Base-by-base conservation (phyloP, 2,797 vertebrate genomes). In the Spondyliosoma cantharus region DNA sequence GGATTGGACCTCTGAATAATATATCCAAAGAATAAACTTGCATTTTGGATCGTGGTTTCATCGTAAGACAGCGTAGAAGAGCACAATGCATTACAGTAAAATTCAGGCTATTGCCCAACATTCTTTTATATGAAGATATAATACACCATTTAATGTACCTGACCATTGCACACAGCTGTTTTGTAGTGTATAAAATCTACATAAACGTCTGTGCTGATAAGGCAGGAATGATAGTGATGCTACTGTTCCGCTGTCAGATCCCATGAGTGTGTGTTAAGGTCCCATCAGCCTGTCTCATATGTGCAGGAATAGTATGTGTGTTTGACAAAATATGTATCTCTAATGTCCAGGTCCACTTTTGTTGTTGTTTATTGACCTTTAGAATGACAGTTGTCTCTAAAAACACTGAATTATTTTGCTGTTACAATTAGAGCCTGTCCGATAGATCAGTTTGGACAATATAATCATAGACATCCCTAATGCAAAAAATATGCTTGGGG, bases 231-330 rank as follows among this genome's bases (percentile, higher is more conserved):
- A 54, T 37, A 56, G 22, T 27, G 14, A 70, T 62, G 54, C 19
- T 64, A 13, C 54, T 81, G 70, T 25, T 76, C 9, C 5, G n/a
- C 22, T 52, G 37, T 84, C 52, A 73, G 6, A 42, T 43, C 29
- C 58, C 32, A 12, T 64, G 53, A 12, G 63, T 50, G 45, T 62
- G 54, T 69, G 37, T 65, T 24, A 8, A 3, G 37, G 57, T 53
- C 57, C 53, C 57, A n/a, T 43, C 0, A 50, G 45, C n/a, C 24
- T 74, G 54, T 76, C n/a, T n/a, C 1, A 9, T 61, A 49, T 57
- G 25, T 74, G 9, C 25, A 25, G 45, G 12, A n/a, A 20, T 29
- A 52, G 7, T 45, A 20, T 50, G 8, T 52, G n/a, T 57, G 8
- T 54, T 17, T 37, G 54, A 63, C 49, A 22, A 3, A 29, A 46